Conservation (phyloP, 2,888 invertebrate species). For the Macroteleia sp. region DNA sequence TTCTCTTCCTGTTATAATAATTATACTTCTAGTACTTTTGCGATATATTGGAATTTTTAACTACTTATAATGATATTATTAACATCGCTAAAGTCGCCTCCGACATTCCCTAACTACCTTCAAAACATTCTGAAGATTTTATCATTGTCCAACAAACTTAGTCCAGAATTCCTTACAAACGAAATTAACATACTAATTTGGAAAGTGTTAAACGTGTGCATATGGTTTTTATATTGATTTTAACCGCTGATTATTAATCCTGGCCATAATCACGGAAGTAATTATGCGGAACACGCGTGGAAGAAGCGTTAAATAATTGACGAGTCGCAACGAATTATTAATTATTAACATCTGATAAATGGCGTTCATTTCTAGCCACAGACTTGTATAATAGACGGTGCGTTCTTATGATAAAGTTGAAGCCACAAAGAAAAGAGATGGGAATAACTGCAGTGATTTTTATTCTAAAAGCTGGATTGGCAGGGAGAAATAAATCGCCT, state of each 20-base stretch:
- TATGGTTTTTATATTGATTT: conserved; percentile 27
- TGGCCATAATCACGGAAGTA: conserved; percentile 42
- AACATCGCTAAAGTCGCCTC: conserved; percentile 29
- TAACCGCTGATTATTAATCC: conserved; percentile 8
- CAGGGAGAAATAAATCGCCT: too few relatives aligned
- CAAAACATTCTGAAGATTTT: conserved; percentile 53
- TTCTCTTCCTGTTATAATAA: too few relatives aligned
- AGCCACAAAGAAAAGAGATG: too few relatives aligned
- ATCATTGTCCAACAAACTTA: conserved; percentile 32
- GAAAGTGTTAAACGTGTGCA: neutral
- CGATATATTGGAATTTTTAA: neutral
- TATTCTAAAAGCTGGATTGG: too few relatives aligned
- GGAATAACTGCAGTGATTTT: too few relatives aligned
- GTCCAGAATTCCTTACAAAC: conserved; percentile 22
- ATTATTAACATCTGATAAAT: conserved; percentile 60
- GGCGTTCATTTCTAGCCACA: conserved; percentile 23
- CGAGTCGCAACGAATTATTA: conserved; percentile 47
- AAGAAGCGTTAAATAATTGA: conserved; percentile 52
- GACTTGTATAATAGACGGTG: too few relatives aligned
- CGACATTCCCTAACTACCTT: conserved; percentile 42
- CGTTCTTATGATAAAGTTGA: too few relatives aligned
- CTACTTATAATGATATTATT: conserved; percentile 35
- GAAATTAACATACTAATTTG: conserved; percentile 45
- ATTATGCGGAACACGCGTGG: conserved; percentile 38
- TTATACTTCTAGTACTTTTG: neutral